Evolutionary conservation across 2,113 vertebrate genomes (phyloP).

Genomic region (Riparia riparia): DNA sequence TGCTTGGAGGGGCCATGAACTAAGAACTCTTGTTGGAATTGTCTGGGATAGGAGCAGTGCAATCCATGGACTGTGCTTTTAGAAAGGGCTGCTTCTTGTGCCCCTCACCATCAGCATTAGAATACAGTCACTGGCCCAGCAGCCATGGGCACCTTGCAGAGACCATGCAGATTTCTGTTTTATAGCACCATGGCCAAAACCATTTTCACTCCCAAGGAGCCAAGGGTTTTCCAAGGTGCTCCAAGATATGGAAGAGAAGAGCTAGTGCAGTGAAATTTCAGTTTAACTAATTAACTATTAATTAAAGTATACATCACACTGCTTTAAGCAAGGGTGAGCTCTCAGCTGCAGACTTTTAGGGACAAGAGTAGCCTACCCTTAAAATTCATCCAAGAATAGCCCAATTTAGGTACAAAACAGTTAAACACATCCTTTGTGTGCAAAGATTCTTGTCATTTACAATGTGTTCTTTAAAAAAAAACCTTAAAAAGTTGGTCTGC

Average conservation of each 20-base stretch:
- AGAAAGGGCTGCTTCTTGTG: background rate
- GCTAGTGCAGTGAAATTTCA: background rate
- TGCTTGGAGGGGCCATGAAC: background rate
- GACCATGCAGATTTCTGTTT: background rate
- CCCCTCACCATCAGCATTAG: background rate
- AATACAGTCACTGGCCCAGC: fast-evolving
- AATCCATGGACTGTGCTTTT: background rate
- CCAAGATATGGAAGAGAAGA: background rate
- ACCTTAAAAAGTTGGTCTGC: background rate
- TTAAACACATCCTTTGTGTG: background rate
- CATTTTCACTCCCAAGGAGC: background rate
- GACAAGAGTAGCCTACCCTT: background rate
- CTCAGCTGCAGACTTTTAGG: background rate
- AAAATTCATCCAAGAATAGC: background rate
- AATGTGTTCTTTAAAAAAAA: background rate
- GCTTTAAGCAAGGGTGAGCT: background rate
- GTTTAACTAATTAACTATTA: too few species aligned
- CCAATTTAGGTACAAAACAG: background rate
- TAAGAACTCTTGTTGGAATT: background rate
- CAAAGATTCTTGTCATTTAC: background rate
- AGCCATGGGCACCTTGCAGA: background rate
- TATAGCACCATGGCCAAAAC: background rate
- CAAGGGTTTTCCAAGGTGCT: background rate
- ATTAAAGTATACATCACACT: background rate
- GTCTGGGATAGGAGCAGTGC: background rate